Conservation (phyloP, 2,797 vertebrate genomes). For the Oreochromis mossambicus region DNA sequence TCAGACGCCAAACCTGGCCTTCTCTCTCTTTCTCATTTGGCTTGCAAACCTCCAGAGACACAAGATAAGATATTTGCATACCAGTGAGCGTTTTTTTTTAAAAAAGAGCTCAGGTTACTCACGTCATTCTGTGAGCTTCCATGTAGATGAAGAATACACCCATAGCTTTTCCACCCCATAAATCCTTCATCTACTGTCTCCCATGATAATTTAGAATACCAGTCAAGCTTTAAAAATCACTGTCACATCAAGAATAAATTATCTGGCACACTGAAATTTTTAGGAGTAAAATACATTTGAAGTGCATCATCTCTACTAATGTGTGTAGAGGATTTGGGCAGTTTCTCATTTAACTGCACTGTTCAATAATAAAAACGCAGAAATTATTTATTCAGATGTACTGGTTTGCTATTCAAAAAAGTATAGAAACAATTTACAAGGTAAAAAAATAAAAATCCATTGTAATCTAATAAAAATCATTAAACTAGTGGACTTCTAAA, state of each 20-base stretch:
- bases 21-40: constrained; percentile 52
- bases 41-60: constrained; percentile 59
- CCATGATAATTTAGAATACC: not conserved
- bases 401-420: not conserved
- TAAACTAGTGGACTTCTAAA: not conserved
- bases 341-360: not conserved
- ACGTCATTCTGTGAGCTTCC: constrained; percentile 30
- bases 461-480: not conserved
- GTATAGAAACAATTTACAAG: not conserved
- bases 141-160: constrained; percentile 3
- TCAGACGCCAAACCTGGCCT: not conserved
- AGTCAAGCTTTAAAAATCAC: not conserved
- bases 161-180: constrained; percentile 1
- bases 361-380: not conserved
- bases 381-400: not conserved
- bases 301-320: not conserved
- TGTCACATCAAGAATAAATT: not conserved
- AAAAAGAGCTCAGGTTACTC: constrained; percentile 36
- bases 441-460: not conserved
- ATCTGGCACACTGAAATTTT: not conserved
- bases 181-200: not conserved
- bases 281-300: not conserved
- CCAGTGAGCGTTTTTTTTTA: constrained; percentile 21
- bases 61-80: constrained; percentile 68
- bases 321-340: not conserved